Evolutionary conservation across 2,797 vertebrate genomes (phyloP).

Genomic region (Hypotaenidia philippensis): DNA sequence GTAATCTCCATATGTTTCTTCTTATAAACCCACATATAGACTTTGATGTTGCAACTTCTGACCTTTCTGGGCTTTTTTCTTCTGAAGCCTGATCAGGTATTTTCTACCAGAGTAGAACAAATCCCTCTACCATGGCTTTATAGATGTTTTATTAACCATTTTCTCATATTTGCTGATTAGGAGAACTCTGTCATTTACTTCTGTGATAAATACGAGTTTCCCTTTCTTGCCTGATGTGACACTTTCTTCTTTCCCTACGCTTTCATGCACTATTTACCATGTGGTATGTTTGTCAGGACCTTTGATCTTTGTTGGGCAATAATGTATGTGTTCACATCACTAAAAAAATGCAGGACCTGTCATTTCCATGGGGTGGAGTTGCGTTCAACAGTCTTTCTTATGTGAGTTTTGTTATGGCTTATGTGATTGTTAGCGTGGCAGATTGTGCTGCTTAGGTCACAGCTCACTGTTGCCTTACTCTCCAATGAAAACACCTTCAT

Average conservation of each 20-base stretch:
- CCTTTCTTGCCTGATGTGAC: neutral
- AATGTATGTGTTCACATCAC: neutral
- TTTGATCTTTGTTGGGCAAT: neutral
- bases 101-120: neutral
- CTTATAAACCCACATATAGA: neutral
- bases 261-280: neutral
- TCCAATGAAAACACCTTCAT: neutral
- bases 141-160: neutral
- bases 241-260: neutral
- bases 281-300: neutral
- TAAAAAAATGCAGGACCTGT: neutral
- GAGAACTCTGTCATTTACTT: neutral
- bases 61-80: neutral
- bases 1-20: fast-evolving
- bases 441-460: neutral
- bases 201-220: neutral
- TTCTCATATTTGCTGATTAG: neutral
- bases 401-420: neutral
- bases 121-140: neutral
- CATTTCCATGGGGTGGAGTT: neutral
- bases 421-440: neutral
- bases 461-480: neutral
- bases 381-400: neutral
- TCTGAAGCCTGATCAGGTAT: neutral
- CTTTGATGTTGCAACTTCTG: neutral